Conservation (phyloP, 2,113 vertebrate genomes). For the Ellobius talpinus region DNA sequence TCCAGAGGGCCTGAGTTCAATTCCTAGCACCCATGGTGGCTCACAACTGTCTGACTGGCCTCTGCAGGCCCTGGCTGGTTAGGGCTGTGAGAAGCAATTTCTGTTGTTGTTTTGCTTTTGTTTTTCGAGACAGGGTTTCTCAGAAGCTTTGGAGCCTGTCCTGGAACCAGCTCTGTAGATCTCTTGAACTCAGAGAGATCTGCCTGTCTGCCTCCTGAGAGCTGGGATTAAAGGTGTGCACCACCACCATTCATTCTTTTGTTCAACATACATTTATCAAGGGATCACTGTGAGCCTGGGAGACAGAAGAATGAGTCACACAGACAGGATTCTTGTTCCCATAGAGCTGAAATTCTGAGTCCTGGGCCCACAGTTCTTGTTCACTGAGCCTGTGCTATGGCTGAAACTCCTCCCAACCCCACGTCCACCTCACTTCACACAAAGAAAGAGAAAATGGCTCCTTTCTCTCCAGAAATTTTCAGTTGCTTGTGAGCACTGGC, state of each 20-base stretch:
- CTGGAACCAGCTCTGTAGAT: too few relatives aligned
- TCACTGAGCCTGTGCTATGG: not conserved
- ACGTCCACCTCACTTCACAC: not conserved
- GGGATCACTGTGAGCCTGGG: not conserved
- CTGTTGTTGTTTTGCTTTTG: too few relatives aligned
- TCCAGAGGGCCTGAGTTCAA: not conserved
- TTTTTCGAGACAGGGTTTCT: too few relatives aligned
- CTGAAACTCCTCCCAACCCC: not conserved
- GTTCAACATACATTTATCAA: not conserved
- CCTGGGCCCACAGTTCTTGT: not conserved
- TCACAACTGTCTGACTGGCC: not conserved
- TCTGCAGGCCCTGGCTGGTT: not conserved
- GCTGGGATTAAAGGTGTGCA: too few relatives aligned
- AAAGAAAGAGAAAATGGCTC: constrained; percentile 3
- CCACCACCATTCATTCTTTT: not conserved
- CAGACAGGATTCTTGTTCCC: not conserved
- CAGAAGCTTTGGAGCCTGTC: too few relatives aligned
- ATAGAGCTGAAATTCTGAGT: not conserved
- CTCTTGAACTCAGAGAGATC: too few relatives aligned
- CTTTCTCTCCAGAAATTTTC: constrained; percentile 4
- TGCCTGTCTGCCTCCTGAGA: too few relatives aligned
- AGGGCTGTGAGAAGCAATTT: not conserved
- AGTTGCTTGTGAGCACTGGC: not conserved
- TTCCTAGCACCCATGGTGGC: not conserved
- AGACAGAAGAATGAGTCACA: not conserved